Evolutionary conservation across 2,113 vertebrate species (phyloP).

Genomic region (Malurus melanocephalus): DNA sequence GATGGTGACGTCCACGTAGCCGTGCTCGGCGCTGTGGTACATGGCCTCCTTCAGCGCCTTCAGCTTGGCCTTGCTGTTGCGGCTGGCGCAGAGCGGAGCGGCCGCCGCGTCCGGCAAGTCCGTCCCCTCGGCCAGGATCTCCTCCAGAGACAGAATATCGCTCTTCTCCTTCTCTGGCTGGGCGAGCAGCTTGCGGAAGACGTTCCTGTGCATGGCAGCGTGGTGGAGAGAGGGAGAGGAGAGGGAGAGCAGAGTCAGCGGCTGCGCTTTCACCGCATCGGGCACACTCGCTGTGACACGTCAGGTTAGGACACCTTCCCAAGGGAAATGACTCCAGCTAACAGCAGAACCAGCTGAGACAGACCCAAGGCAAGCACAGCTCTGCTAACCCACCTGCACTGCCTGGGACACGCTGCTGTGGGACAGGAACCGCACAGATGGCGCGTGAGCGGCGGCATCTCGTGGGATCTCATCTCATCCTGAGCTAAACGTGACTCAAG

Average conservation of each 20-base stretch:
- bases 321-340: not conserved
- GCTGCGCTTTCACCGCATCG: not conserved
- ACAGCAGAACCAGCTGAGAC: not conserved
- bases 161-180: conserved; percentile 92
- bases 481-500: not conserved
- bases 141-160: conserved; percentile 93
- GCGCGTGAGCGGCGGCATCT: accelerated
- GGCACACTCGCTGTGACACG: not conserved
- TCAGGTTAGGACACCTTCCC: not conserved
- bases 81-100: conserved; percentile 82
- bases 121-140: conserved; percentile 93
- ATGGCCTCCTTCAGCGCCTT: conserved; percentile 95
- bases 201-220: conserved; percentile 81
- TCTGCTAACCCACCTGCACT: not conserved
- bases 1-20: conserved; percentile 94
- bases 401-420: not conserved
- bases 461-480: not conserved
- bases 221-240: conserved; percentile 16
- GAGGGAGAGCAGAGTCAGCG: conserved; percentile 42
- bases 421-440: not conserved
- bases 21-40: conserved; percentile 95
- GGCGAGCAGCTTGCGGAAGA: conserved; percentile 93
- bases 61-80: conserved; percentile 91
- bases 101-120: conserved; percentile 82
- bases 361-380: not conserved